Base-by-base conservation (phyloP, 2,888 invertebrate genomes). In the Orchesella flavescens region DNA sequence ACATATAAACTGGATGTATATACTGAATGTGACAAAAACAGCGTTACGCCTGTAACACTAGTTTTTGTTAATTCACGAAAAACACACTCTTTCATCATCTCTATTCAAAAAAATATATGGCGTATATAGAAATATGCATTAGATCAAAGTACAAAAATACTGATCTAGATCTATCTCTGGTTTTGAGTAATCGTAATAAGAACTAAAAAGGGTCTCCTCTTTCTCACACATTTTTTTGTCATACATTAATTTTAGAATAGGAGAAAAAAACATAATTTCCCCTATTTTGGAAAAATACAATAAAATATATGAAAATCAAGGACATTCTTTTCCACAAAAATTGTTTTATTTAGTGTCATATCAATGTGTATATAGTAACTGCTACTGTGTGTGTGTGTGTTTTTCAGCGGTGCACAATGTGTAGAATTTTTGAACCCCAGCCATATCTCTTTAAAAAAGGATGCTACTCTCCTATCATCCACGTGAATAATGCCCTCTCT, bases 301-400 rank as follows among this genome's bases (percentile, higher is more conserved):
- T 66, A 72, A 73, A 79, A 12, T 66, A 49, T 55, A 61, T 72
- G 71, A 79, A 79, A 53, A 78, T 78, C 72, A 73, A 71, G 66
- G 79, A 79, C 65, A 63, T 55, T 44, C 65, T 55, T 46, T n/a
- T 71, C 63, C 63, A 24, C 34, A 68, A 57, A 72, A 66, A 59
- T 21, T 72, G 10, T 65, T 44, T 65, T 24, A 44, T 76, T 66
- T 66, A 44, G 57, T 77, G n/a, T 59, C 55, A 49, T 76, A 75
- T 75, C 65, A 75, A 75, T 77, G 59, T 19, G 68, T 44, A 66
- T 34, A 59, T 57, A 73, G 46, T 59, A 46, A 61, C 44, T 23
- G 46, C 46, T 49, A 23, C 55, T 46, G 68, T 46, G 15, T 43
- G 57, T 23, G 43, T n/a, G n/a, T n/a, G n/a, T n/a, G n/a, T n/a